Percentiles rank a stretch among this genome's conserved stretches.
phyloP scores from a whole-genome alignment of 2,113 vertebrate species.

The Condylura cristata region DNA sequence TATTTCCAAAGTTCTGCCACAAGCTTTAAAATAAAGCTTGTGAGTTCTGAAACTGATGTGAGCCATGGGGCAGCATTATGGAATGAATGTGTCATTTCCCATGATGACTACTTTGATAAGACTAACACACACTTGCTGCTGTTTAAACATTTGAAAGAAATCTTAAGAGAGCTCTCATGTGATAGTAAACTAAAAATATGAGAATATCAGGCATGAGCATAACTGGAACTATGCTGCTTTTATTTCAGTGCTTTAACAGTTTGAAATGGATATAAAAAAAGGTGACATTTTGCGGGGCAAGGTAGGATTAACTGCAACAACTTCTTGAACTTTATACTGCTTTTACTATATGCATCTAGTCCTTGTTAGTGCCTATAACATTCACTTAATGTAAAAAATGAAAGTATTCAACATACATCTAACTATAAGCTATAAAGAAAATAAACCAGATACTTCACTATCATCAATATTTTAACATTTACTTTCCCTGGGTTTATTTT shows the following conservation, averaged over 20 bases:
- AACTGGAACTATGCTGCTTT: slow-evolving; percentile 22
- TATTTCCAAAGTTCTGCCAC: slow-evolving; percentile 28
- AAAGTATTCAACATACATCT: neutral
- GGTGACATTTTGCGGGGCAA: neutral
- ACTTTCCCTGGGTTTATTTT: slow-evolving; percentile 40
- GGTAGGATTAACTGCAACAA: neutral
- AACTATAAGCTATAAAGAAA: neutral
- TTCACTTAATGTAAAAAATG: neutral
- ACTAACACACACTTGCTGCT: neutral
- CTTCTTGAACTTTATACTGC: neutral
- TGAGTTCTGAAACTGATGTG: slow-evolving; percentile 25
- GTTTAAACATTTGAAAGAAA: slow-evolving; percentile 44
- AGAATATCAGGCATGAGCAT: neutral
- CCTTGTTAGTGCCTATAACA: neutral
- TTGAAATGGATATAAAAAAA: slow-evolving; percentile 23
- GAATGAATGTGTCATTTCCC: slow-evolving; percentile 27
- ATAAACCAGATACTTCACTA: neutral
- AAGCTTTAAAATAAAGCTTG: slow-evolving; percentile 29
- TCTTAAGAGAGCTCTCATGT: neutral
- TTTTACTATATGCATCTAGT: slow-evolving; percentile 18
- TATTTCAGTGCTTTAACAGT: slow-evolving; percentile 41
- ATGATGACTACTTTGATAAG: neutral
- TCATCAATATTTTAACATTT: neutral
- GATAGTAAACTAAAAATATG: slow-evolving; percentile 40
- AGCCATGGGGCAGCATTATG: neutral